Evolutionary conservation across 92 coral and sea anemone genomes (phyloP).

Genomic region (Bergia puertoricense): DNA sequence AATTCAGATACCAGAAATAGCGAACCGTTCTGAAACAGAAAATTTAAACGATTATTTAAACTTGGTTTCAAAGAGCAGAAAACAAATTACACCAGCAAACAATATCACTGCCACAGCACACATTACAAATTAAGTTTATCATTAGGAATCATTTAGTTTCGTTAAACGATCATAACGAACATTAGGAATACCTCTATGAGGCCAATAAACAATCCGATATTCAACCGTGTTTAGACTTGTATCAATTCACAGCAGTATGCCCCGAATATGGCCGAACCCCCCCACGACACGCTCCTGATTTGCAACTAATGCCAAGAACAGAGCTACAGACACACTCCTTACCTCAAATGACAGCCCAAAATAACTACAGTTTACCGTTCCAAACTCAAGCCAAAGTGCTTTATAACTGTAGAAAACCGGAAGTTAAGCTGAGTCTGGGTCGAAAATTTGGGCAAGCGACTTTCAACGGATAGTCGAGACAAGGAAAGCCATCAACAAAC

Average conservation of each 20-base stretch:
- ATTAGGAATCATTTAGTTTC: constrained; percentile 27
- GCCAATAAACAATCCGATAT: constrained; percentile 22
- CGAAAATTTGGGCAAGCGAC: constrained; percentile 17
- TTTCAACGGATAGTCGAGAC: constrained; percentile 16
- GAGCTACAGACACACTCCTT: not conserved
- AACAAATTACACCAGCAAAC: not conserved
- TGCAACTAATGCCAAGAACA: not conserved
- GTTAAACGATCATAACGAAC: constrained; percentile 29
- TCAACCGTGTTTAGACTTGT: not conserved
- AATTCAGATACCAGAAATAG: not conserved
- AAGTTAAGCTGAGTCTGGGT: constrained; percentile 40
- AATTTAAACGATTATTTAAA: not conserved
- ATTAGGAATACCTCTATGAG: not conserved
- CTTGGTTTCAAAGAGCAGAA: not conserved
- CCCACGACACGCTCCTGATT: not conserved
- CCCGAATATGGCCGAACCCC: not conserved
- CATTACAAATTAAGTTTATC: constrained; percentile 1
- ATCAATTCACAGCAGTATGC: not conserved
- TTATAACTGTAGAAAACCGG: constrained; percentile 26
- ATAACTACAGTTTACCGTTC: constrained; percentile 4
- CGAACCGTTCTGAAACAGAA: constrained; percentile 11
- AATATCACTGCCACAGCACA: constrained; percentile 1
- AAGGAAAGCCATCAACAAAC: not conserved
- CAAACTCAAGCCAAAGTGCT: not conserved
- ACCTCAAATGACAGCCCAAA: not conserved